Conservation (phyloP, 2,888 invertebrate genomes). For the Augiades crinisus region DNA sequence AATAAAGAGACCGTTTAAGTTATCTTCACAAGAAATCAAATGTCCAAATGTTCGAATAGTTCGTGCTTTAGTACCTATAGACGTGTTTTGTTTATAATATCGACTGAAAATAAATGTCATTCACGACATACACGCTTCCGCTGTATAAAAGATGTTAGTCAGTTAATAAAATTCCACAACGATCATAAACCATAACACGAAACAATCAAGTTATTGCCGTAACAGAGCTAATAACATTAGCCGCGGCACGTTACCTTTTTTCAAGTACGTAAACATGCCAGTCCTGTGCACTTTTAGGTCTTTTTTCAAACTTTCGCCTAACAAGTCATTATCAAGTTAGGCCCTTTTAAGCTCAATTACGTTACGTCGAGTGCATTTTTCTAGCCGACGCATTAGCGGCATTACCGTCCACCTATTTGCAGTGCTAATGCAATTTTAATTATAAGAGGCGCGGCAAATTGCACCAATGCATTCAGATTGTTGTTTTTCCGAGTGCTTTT, state of each 20-base stretch:
- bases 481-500: conserved; percentile 74
- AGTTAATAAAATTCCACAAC: too few relatives aligned
- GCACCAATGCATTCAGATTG: conserved; percentile 71
- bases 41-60: too few relatives aligned
- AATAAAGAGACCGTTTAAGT: too few relatives aligned
- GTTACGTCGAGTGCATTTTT: conserved; percentile 49
- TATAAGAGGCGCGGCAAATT: conserved; percentile 75
- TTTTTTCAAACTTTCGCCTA: conserved; percentile 5
- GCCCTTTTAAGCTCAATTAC: conserved; percentile 14
- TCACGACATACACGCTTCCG: too few relatives aligned
- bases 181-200: not conserved
- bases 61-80: too few relatives aligned
- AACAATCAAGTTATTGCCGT: not conserved
- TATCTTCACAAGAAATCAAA: too few relatives aligned
- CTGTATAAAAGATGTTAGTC: too few relatives aligned
- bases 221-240: not conserved
- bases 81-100: too few relatives aligned
- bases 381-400: conserved; percentile 65
- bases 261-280: conserved; percentile 2
- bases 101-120: too few relatives aligned
- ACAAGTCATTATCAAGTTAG: conserved; percentile 22
- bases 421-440: conserved; percentile 79
- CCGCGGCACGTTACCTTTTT: not conserved
- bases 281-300: not conserved
- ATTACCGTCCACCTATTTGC: conserved; percentile 61